Evolutionary conservation across 2,797 vertebrate species (phyloP), one percentile per base, ranked within the genome.

Genomic region (Odontamblyopus lacepedii): DNA sequence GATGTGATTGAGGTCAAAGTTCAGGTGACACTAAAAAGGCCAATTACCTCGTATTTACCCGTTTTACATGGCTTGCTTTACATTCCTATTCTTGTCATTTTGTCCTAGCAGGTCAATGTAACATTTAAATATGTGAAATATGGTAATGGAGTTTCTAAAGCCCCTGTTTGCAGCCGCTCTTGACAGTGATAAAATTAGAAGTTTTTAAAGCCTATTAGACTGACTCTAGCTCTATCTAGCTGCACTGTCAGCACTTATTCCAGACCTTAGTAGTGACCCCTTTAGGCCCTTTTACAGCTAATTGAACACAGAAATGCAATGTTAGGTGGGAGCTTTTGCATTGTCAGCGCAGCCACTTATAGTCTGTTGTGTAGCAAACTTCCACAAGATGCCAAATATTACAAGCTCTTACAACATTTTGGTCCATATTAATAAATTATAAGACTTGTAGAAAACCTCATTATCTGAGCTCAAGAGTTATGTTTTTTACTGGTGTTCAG

Each of bases 231-330:
- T 27, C 35, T 57, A 69, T 69, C 50, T 67, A 68, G 29, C 60
- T 67, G 57, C 64, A 32, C 12, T 26, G 19, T 79, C 69, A 75
- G 70, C 74, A 76, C 74, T 51, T 60, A 48, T 81, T 56, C 69
- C 44, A 76, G 27, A 48, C 32, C 73, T 78, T 61, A 70, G 80
- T 62, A 59, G 62, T 77, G 44, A 76, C 55, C 60, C 56, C 69
- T n/a, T 63, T 62, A 51, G 75, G 72, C 59, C 63, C 60, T 50
- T 78, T 82, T 70, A 71, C 56, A 44, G 66, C 73, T 78, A 77
- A 76, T 38, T 74, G 75, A 77, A 55, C 50, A 62, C 73, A 75
- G 77, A 71, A 67, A 68, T 60, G 70, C 60, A 26, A 18, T 27
- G 71, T 65, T 75, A 67, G 72, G 50, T 72, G 65, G 67, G 64